A percentile compares a stretch with the other conserved stretches of the same genome.
Conservation (phyloP, 1,140 invertebrate species). For the Helicoverpa armigera region DNA sequence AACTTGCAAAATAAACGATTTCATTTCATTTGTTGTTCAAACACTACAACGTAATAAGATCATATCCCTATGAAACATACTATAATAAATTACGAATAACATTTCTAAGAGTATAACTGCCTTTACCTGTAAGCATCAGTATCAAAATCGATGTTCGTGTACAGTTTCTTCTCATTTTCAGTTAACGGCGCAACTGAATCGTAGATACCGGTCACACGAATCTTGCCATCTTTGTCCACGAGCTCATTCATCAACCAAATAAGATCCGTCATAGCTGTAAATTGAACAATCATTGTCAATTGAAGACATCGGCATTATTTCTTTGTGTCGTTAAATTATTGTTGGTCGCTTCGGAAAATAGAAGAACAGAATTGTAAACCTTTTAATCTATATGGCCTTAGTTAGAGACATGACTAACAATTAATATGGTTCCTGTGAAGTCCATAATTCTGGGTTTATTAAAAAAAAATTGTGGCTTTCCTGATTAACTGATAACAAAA, state of each 20-base stretch:
- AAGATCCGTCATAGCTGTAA: constrained; percentile 94
- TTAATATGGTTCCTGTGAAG: not conserved
- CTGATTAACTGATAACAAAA: not conserved
- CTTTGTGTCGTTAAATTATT: constrained; percentile 3
- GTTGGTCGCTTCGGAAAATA: not conserved
- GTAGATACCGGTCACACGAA: constrained; percentile 93
- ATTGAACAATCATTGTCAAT: constrained; percentile 45
- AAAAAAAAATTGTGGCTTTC: not conserved
- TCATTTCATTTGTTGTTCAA: too few relatives aligned
- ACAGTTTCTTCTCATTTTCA: constrained; percentile 92
- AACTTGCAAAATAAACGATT: too few relatives aligned
- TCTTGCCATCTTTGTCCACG: constrained; percentile 94
- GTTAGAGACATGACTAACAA: not conserved
- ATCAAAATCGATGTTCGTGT: constrained; percentile 97
- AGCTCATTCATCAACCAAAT: constrained; percentile 94
- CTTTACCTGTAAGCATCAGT: constrained; percentile 90
- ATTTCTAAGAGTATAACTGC: too few relatives aligned
- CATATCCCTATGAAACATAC: too few relatives aligned
- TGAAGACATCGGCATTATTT: constrained; percentile 13
- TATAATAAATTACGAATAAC: too few relatives aligned
- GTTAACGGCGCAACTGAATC: constrained; percentile 92
- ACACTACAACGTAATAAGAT: too few relatives aligned
- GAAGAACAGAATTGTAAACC: not conserved
- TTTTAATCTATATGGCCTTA: not conserved
- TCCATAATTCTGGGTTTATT: not conserved